Conservation (phyloP, 2,113 vertebrate species). For the Siniperca chuatsi region DNA sequence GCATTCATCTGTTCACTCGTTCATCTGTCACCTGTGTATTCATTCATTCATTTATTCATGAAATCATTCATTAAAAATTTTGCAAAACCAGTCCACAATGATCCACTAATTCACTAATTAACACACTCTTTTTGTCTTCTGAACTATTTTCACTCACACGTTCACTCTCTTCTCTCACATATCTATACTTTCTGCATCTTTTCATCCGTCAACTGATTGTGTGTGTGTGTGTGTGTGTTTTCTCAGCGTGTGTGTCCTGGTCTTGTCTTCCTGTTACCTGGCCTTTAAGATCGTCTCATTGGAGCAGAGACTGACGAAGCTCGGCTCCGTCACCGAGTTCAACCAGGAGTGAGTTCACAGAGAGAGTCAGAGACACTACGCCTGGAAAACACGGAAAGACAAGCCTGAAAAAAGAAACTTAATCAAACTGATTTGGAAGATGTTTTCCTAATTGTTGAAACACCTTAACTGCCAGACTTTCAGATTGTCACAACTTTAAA, state of each 20-base stretch:
- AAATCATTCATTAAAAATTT: background rate
- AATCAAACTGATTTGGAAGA: background rate
- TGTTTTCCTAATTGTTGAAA: background rate
- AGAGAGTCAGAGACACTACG: background rate
- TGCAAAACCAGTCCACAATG: background rate
- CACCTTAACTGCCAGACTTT: too few species aligned
- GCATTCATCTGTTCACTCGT: background rate
- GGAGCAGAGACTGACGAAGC: conserved; percentile 88
- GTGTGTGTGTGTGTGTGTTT: conserved; percentile 38
- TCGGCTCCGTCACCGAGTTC: conserved; percentile 84
- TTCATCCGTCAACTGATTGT: background rate
- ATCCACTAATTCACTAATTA: background rate
- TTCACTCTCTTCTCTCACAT: background rate
- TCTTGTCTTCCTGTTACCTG: conserved; percentile 94
- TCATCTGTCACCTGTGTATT: background rate
- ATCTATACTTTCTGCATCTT: background rate
- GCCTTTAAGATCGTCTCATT: conserved; percentile 89
- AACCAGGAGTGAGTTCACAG: conserved; percentile 85
- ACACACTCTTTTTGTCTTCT: background rate
- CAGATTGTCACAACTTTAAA: background rate
- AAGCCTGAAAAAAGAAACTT: background rate
- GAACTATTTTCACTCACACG: background rate
- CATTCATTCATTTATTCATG: background rate
- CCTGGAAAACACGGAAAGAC: background rate
- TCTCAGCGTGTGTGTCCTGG: conserved; percentile 89